Evolutionary conservation across 2,888 invertebrate species (phyloP).

Genomic region (Helobdella robusta): DNA sequence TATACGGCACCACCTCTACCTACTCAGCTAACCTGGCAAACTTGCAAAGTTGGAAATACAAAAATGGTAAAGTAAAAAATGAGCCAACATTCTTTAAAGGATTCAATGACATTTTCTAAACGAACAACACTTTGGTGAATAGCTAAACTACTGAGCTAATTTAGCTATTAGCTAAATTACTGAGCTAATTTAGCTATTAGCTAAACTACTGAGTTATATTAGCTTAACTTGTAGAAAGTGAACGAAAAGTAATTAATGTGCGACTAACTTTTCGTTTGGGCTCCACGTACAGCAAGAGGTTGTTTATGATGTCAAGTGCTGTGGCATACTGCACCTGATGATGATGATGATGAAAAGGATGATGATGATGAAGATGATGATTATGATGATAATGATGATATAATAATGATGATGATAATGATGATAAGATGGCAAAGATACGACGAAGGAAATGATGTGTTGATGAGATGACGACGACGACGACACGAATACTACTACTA

Average conservation of each 20-base stretch:
- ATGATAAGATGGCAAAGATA: background rate
- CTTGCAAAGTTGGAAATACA: too few species aligned
- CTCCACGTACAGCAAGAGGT: slow-evolving; percentile 87
- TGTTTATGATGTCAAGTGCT: slow-evolving; percentile 94
- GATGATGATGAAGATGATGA: background rate
- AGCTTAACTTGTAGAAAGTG: too few species aligned
- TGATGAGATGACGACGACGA: too few species aligned
- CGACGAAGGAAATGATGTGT: too few species aligned
- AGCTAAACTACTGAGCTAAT: background rate
- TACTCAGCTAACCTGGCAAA: too few species aligned
- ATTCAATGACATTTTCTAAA: too few species aligned
- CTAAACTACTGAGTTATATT: background rate
- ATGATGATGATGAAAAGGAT: background rate
- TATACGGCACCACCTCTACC: too few species aligned
- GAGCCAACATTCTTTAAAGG: too few species aligned
- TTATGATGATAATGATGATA: background rate
- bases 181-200: background rate
- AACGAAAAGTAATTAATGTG: too few species aligned
- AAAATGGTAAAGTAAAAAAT: too few species aligned
- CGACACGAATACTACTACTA: slow-evolving; percentile 10
- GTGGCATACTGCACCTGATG: slow-evolving; percentile 69
- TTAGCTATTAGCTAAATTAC: background rate
- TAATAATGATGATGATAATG: background rate
- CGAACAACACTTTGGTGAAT: too few species aligned
- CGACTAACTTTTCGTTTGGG: slow-evolving; percentile 75